phyloP scores from a whole-genome alignment of 2,797 vertebrate species.

The Petrocephalus schoutedeni region DNA sequence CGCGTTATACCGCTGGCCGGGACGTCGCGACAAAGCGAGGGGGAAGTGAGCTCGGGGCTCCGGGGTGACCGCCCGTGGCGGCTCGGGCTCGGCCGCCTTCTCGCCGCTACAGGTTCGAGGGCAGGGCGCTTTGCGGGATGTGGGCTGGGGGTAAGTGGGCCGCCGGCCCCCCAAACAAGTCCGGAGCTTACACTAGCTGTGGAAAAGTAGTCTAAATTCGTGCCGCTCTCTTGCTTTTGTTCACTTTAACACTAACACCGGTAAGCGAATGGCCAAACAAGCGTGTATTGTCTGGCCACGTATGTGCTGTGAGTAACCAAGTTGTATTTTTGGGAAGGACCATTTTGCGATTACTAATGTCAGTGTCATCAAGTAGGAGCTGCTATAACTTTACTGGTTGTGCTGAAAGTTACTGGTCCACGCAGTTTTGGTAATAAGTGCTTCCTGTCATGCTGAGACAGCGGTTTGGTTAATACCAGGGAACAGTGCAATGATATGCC shows the following conservation, averaged over 20 bases:
- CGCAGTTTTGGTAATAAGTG: background rate
- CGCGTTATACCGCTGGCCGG: background rate
- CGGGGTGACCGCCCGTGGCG: background rate
- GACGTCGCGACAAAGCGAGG: background rate
- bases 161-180: background rate
- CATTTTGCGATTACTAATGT: background rate
- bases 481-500: background rate
- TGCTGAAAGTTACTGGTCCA: background rate
- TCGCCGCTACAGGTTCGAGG: background rate
- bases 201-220: background rate
- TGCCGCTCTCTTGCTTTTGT: background rate
- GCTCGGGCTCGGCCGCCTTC: background rate
- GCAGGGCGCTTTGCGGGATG: background rate
- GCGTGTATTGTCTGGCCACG: background rate
- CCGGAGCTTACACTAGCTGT: background rate
- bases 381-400: background rate
- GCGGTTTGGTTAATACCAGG: background rate
- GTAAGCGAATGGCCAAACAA: background rate
- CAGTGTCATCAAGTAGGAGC: background rate
- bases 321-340: background rate
- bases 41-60: background rate
- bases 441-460: background rate
- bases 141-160: background rate
- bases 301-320: background rate
- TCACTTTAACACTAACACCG: background rate